These are phyloP conservation scores for Macropodus opercularis DNA, from an alignment of 2,797 vertebrate genomes.

Conservation along the genomic window DNA sequence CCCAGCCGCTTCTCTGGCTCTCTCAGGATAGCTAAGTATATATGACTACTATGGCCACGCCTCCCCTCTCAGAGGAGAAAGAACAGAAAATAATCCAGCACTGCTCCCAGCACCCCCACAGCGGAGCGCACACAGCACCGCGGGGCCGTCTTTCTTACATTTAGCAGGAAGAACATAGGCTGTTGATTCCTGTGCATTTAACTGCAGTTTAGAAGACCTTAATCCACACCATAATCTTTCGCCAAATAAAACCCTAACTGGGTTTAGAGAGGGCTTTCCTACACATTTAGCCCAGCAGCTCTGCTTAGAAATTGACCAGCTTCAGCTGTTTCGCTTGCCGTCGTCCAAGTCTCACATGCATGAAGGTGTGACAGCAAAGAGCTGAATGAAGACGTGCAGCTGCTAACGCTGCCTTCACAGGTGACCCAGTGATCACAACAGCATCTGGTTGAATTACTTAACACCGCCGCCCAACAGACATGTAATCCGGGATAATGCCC, in stretches of 20 bases:
- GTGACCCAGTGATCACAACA: conserved; percentile 79
- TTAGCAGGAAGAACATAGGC: conserved; percentile 50
- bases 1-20: conserved; percentile 6
- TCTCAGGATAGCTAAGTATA: not conserved
- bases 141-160: conserved; percentile 28
- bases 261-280: conserved; percentile 29
- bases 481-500: conserved; percentile 87
- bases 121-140: conserved; percentile 33
- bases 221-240: conserved; percentile 82
- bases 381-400: conserved; percentile 35
- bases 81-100: conserved; percentile 35
- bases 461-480: conserved; percentile 80
- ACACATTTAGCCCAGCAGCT: conserved; percentile 16
- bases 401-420: conserved; percentile 63
- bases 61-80: conserved; percentile 41
- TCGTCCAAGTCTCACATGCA: conserved; percentile 18
- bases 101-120: conserved; percentile 39
- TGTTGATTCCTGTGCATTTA: conserved; percentile 77
- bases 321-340: not conserved
- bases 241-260: conserved; percentile 70
- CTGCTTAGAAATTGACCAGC: not conserved
- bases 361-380: conserved; percentile 28
- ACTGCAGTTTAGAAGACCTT: conserved; percentile 80
- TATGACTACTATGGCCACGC: not conserved
- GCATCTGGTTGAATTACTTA: conserved; percentile 88